A percentile compares a stretch with the other conserved stretches of the same genome.
phyloP scores from a whole-genome alignment of 1,140 invertebrate genomes.

The Polypedilum pembai region DNA sequence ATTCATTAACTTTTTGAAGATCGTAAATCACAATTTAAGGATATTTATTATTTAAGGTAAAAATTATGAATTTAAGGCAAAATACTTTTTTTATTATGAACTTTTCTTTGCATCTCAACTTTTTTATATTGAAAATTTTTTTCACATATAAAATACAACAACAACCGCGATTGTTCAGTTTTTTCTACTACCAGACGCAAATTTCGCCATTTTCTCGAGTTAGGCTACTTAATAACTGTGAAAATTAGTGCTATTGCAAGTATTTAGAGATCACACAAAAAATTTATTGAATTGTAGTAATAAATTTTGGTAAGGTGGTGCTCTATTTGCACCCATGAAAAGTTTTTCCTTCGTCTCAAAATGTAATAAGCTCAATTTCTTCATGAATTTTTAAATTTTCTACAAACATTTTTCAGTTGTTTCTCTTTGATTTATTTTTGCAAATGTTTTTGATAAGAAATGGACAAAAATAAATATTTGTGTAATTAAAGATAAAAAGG shows the following conservation, averaged over 20 bases:
- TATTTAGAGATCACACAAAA: background rate
- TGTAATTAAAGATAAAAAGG: too few relatives aligned
- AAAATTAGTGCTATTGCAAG: background rate
- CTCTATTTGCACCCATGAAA: background rate
- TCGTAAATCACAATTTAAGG: background rate
- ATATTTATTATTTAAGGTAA: background rate
- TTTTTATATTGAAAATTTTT: background rate
- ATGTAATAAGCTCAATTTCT: background rate
- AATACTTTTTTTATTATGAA: background rate
- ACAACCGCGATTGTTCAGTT: background rate
- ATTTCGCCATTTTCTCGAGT: conserved; percentile 2
- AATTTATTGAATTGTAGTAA: background rate
- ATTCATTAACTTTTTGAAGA: too few relatives aligned
- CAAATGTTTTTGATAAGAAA: too few relatives aligned
- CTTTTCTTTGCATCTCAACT: background rate
- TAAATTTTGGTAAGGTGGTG: background rate
- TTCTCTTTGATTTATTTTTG: too few relatives aligned
- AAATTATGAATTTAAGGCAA: background rate
- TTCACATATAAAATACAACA: conserved; percentile 12
- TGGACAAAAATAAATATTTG: too few relatives aligned
- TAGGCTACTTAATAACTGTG: conserved; percentile 4
- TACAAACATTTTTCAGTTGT: too few relatives aligned
- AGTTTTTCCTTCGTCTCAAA: background rate
- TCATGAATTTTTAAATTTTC: background rate
- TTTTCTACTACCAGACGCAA: background rate